Evolutionary conservation across 2,797 vertebrate genomes (phyloP).

Genomic region (Cynopterus sphinx): DNA sequence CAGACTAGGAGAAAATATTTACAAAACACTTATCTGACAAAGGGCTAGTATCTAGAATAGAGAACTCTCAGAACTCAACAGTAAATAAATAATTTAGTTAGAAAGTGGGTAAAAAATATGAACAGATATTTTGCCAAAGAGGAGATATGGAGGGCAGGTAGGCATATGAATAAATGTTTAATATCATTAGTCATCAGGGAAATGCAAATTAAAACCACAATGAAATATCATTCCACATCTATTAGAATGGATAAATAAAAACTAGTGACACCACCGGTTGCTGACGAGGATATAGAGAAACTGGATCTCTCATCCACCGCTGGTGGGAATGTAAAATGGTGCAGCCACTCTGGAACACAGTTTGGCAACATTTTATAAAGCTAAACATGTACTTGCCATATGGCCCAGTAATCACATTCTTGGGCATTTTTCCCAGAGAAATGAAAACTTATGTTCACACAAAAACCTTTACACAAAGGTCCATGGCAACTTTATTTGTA

Average conservation of each 20-base stretch:
- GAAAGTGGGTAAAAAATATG: not conserved
- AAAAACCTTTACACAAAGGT: not conserved
- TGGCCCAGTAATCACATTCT: not conserved
- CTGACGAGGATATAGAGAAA: not conserved
- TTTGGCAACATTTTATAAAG: not conserved
- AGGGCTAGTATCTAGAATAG: not conserved
- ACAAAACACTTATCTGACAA: not conserved
- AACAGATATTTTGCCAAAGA: not conserved
- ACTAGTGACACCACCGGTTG: not conserved
- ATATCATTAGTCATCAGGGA: not conserved
- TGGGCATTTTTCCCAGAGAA: not conserved
- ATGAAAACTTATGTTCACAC: not conserved
- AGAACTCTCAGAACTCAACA: not conserved
- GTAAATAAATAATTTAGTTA: not conserved
- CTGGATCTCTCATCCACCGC: not conserved
- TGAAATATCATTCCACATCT: not conserved
- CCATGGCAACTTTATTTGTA: not conserved
- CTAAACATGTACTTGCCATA: not conserved
- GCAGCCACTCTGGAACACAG: not conserved
- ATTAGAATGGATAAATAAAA: not conserved
- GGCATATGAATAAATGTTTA: not conserved
- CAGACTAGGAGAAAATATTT: not conserved
- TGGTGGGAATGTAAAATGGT: not conserved
- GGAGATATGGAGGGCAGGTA: not conserved
- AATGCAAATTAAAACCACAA: not conserved